phyloP scores from a whole-genome alignment of 2,888 invertebrate species.

The Linyphia triangularis region DNA sequence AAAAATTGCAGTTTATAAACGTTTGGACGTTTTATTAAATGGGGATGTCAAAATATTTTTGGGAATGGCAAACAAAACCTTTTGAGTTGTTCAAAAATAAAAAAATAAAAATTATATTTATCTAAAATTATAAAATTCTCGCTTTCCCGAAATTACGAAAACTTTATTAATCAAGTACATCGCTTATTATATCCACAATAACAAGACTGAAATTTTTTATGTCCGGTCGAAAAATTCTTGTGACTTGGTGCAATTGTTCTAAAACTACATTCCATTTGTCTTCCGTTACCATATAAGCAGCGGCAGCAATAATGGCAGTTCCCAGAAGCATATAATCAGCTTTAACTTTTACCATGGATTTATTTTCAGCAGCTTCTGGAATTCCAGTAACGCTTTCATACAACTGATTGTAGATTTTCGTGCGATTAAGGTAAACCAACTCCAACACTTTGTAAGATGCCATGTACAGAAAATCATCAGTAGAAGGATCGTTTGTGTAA shows the following conservation, averaged over 20 bases:
- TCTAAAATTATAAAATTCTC: too few relatives aligned
- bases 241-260: conserved; percentile 63
- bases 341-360: conserved; percentile 50
- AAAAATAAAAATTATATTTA: too few relatives aligned
- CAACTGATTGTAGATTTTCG: conserved; percentile 35
- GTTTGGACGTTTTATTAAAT: too few relatives aligned
- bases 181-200: conserved; percentile 44
- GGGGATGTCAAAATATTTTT: too few relatives aligned
- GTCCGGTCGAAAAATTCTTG: conserved; percentile 44
- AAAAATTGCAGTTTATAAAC: too few relatives aligned
- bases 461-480: conserved; percentile 22
- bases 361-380: conserved; percentile 5
- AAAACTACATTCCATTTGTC: conserved; percentile 22
- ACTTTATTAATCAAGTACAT: too few relatives aligned
- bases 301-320: conserved; percentile 45
- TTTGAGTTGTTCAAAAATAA: too few relatives aligned
- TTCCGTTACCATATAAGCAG: conserved; percentile 34
- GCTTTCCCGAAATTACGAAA: too few relatives aligned
- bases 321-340: conserved; percentile 64
- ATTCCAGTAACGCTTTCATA: conserved; percentile 45
- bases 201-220: conserved; percentile 51
- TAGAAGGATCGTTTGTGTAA: conserved; percentile 46
- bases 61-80: too few relatives aligned
- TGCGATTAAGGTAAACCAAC: conserved; percentile 48
- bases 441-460: conserved; percentile 29